phyloP scores from a whole-genome alignment of 2,888 invertebrate species.

The Oxytorus armatus region DNA sequence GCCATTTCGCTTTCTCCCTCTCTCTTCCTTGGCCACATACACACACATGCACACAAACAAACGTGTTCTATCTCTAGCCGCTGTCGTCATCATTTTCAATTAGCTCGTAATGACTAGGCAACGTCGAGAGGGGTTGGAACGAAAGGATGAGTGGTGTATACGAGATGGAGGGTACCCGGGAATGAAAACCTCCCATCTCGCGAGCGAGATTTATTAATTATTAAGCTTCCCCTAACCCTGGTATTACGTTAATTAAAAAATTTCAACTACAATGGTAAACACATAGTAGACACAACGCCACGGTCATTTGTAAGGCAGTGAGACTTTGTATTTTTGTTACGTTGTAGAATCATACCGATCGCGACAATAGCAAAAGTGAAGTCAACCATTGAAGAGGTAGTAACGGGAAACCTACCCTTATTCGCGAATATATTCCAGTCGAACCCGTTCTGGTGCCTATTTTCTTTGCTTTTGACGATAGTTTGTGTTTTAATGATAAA shows the following conservation, averaged over 20 bases:
- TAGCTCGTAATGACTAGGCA: conserved; percentile 80
- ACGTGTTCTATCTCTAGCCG: conserved; percentile 50
- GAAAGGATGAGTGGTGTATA: conserved; percentile 62
- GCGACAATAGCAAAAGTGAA: no score
- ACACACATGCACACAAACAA: conserved; percentile 31
- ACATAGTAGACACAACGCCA: background rate
- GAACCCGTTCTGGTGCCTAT: no score
- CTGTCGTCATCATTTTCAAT: conserved; percentile 82
- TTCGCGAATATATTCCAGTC: no score
- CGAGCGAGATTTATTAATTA: conserved; percentile 79
- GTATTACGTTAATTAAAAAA: conserved; percentile 81
- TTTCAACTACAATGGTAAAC: conserved; percentile 70
- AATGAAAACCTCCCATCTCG: conserved; percentile 57
- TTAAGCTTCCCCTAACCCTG: conserved; percentile 73
- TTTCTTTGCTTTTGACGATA: no score
- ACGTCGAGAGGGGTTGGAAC: conserved; percentile 65
- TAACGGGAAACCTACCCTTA: no score
- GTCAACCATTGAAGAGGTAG: no score
- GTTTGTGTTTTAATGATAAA: no score
- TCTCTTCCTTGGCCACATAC: conserved; percentile 29
- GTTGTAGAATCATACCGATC: background rate
- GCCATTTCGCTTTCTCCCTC: conserved; percentile 13
- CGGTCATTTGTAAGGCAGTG: background rate
- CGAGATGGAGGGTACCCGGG: conserved; percentile 62
- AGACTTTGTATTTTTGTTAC: background rate